Conservation (phyloP, 2,888 invertebrate genomes). For the Argynnis bischoffii region DNA sequence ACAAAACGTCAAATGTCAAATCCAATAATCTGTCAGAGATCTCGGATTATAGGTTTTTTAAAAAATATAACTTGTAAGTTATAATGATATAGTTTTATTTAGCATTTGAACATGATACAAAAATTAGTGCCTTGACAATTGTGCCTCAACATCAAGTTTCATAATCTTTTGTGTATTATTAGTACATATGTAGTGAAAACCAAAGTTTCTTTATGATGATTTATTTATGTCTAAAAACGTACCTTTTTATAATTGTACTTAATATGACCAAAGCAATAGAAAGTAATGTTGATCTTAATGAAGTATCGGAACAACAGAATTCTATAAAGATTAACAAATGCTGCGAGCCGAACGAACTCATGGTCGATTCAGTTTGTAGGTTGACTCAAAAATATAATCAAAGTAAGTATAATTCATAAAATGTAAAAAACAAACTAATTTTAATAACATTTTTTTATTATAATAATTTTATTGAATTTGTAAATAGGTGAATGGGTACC, state of each 20-base stretch:
- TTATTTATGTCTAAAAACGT: conserved; percentile 11
- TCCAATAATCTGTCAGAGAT: conserved; percentile 1
- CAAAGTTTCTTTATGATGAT: conserved; percentile 24
- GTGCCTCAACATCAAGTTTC: neutral
- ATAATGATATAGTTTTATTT: neutral
- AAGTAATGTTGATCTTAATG: conserved; percentile 71
- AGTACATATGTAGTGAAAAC: conserved; percentile 10
- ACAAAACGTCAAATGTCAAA: conserved; percentile 9
- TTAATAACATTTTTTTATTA: neutral
- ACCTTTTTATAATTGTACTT: conserved; percentile 25
- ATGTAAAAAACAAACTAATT: neutral
- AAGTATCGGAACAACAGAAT: conserved; percentile 71
- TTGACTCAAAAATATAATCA: conserved; percentile 83
- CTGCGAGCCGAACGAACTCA: conserved; percentile 87
- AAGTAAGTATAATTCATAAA: conserved; percentile 60
- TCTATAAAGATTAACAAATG: conserved; percentile 89
- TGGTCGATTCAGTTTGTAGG: conserved; percentile 86
- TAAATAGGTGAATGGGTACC: conserved; percentile 81
- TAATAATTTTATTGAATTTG: neutral
- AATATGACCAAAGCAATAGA: conserved; percentile 35
- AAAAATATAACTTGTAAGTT: neutral
- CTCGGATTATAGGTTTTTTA: neutral
- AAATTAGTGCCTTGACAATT: conserved; percentile 7
- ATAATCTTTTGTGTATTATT: neutral
- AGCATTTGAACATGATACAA: neutral